Conservation (phyloP, 2,113 vertebrate species). For the Hemichromis elongatus region DNA sequence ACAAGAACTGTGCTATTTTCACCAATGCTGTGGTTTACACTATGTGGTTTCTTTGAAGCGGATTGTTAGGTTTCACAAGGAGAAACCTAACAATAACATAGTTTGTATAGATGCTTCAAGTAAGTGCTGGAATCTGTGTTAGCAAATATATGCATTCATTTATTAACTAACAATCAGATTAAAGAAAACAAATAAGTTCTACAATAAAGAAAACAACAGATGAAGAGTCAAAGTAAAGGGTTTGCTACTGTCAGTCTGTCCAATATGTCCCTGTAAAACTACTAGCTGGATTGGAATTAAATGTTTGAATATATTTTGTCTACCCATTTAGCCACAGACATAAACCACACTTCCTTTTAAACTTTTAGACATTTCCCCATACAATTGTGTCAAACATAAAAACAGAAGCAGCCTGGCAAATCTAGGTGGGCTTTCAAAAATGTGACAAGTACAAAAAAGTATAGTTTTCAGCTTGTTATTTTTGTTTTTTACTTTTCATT, state of each 20-base stretch:
- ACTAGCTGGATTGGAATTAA: not conserved
- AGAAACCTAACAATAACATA: not conserved
- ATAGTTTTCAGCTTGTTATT: not conserved
- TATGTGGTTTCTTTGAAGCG: not conserved
- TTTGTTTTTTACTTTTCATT: not conserved
- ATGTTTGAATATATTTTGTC: not conserved
- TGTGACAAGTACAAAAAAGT: not conserved
- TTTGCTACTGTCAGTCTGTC: not conserved
- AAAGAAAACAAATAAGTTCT: not conserved
- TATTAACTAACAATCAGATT: not conserved
- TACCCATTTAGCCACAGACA: not conserved
- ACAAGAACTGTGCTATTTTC: not conserved
- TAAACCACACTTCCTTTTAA: not conserved
- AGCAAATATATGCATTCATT: not conserved
- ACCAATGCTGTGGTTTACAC: not conserved
- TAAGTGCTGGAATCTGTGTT: not conserved
- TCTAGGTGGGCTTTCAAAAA: not conserved
- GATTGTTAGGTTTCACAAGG: not conserved
- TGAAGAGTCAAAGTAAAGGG: not conserved
- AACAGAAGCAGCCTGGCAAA: not conserved
- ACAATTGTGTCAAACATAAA: not conserved
- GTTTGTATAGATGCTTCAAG: not conserved
- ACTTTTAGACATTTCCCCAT: not conserved
- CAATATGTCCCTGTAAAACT: not conserved
- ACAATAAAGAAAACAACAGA: not conserved